phyloP scores from a whole-genome alignment of 2,797 vertebrate genomes.

The Melanotaenia nigrans region DNA sequence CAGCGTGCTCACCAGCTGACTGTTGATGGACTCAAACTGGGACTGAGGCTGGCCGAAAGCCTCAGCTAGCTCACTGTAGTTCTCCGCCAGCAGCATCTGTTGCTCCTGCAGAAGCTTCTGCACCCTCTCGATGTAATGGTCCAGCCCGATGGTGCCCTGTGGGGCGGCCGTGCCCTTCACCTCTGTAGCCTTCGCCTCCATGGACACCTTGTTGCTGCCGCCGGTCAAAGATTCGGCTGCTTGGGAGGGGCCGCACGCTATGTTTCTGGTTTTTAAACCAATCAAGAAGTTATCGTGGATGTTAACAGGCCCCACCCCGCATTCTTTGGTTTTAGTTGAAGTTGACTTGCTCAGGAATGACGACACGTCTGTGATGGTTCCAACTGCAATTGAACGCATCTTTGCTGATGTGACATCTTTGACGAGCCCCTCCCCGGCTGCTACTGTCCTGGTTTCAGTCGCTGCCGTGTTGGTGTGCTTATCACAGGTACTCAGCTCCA shows the following conservation, averaged over 20 bases:
- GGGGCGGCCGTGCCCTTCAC: slow-evolving; percentile 29
- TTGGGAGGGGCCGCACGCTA: slow-evolving; percentile 90
- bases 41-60: slow-evolving; percentile 94
- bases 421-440: slow-evolving; percentile 92
- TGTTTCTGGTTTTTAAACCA: slow-evolving; percentile 93
- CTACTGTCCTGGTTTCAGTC: slow-evolving; percentile 86
- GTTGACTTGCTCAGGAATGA: slow-evolving; percentile 47
- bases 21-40: slow-evolving; percentile 96
- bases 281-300: slow-evolving; percentile 92
- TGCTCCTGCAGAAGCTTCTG: slow-evolving; percentile 96
- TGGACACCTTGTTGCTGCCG: slow-evolving; percentile 61
- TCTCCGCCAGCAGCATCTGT: slow-evolving; percentile 94
- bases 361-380: slow-evolving; percentile 82
- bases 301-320: slow-evolving; percentile 87
- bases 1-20: slow-evolving; percentile 93
- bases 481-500: slow-evolving; percentile 77
- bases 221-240: slow-evolving; percentile 52
- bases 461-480: slow-evolving; percentile 87
- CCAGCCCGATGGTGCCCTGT: slow-evolving; percentile 80
- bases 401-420: slow-evolving; percentile 85
- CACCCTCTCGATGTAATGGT: slow-evolving; percentile 95
- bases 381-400: slow-evolving; percentile 89
- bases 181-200: slow-evolving; percentile 28
- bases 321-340: slow-evolving; percentile 90
- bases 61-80: slow-evolving; percentile 94